Conservation (phyloP, 2,888 invertebrate species). For the Bombyx huttoni region DNA sequence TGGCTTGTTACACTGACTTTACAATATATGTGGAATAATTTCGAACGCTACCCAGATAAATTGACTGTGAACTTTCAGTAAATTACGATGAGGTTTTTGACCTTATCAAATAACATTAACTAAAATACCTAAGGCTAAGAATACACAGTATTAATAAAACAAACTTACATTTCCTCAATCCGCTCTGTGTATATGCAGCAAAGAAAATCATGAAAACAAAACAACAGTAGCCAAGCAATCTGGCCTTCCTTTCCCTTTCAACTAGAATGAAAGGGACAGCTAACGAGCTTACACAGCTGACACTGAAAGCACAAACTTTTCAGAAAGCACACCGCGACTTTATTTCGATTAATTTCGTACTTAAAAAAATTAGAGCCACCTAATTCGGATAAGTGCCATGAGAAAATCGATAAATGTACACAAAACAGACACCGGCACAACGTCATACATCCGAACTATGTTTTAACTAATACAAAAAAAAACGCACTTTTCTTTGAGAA, state of each 20-base stretch:
- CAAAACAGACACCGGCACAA: conserved; percentile 20
- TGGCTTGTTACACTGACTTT: background rate
- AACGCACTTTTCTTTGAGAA: conserved; percentile 31
- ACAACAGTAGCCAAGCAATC: conserved; percentile 41
- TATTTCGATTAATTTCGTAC: conserved; percentile 24
- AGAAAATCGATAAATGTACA: conserved; percentile 25
- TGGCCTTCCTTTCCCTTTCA: conserved; percentile 58
- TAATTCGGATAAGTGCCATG: conserved; percentile 22
- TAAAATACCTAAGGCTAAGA: background rate
- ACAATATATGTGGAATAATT: background rate
- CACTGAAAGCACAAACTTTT: conserved; percentile 67
- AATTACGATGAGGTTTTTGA: too few relatives aligned
- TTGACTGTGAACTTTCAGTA: too few relatives aligned
- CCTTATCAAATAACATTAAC: too few relatives aligned
- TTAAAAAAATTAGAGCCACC: conserved; percentile 23
- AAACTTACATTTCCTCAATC: conserved; percentile 54
- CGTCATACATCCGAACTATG: conserved; percentile 20
- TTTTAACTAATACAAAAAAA: conserved; percentile 23
- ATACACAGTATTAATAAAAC: conserved; percentile 3
- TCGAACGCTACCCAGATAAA: too few relatives aligned
- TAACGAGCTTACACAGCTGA: conserved; percentile 46
- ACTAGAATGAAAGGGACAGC: conserved; percentile 45
- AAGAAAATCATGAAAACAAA: conserved; percentile 59
- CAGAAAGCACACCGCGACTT: conserved; percentile 41
- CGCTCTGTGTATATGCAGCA: conserved; percentile 40